Conservation (phyloP, 2,113 vertebrate genomes). For the Seriola rivoliana region DNA sequence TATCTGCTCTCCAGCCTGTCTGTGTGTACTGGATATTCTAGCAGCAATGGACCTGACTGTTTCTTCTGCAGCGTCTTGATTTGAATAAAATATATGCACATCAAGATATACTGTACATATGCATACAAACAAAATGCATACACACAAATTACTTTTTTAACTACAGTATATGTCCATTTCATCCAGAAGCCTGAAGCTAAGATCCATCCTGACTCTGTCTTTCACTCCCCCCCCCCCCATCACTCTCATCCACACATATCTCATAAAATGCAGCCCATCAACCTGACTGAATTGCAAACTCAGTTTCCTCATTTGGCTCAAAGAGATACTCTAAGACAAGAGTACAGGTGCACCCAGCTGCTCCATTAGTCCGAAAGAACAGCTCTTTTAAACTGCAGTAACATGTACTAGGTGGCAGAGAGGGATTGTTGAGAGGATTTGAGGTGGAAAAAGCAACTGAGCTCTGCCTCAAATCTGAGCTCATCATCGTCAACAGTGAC, state of each 20-base stretch:
- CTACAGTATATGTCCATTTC: not conserved
- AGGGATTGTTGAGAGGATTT: not conserved
- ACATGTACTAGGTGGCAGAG: not conserved
- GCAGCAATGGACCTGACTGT: not conserved
- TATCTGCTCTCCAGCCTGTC: constrained; percentile 3
- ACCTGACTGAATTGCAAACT: not conserved
- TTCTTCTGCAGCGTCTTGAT: not conserved
- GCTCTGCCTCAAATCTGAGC: not conserved
- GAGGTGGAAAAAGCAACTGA: not conserved
- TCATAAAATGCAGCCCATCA: not conserved
- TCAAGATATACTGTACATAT: not conserved
- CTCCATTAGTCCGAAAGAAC: not conserved
- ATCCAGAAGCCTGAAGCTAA: not conserved
- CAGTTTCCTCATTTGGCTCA: not conserved
- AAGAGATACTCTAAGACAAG: not conserved
- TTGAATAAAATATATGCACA: not conserved
- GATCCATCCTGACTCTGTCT: not conserved
- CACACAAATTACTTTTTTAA: not conserved
- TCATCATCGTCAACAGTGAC: not conserved
- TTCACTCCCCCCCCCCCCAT: not conserved
- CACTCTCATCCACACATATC: not conserved
- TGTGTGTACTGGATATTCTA: constrained; percentile 15
- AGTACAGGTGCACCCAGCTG: not conserved
- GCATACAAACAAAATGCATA: too few species aligned
- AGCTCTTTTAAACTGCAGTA: not conserved